Evolutionary conservation across 2,888 invertebrate genomes (phyloP), one percentile per base, ranked within the genome.

Genomic region (Trichopoda pennipes): DNA sequence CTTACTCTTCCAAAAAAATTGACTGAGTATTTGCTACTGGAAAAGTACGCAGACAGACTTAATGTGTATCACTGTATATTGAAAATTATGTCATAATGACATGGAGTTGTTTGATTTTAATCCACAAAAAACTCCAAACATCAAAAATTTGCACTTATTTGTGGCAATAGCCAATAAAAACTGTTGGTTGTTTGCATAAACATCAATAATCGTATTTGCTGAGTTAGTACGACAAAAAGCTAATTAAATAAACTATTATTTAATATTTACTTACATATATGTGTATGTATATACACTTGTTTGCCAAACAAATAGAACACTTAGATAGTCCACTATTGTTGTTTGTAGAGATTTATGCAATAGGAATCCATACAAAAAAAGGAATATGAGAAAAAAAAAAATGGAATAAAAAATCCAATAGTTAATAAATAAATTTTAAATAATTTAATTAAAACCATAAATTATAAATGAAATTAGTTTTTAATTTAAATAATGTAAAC

Each of bases 371-470:
- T 0, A 7, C 3, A 14, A 38, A 38, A 38, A 7, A 38, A 38
- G n/a, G n/a, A 44, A 44, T 1, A n/a, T 23, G 44, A 42, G 42
- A n/a, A 32, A 6, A 21, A 16, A 12, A 44, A 42, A 17, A 23
- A 49, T 35, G 21, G 3, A 64, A 55, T 35, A 53, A 32, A 69
- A 68, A 53, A 72, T 73, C 72, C 72, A 70, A 70, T 70, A 77
- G 63, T 49, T 72, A 75, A 75, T 44, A 72, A 73, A 69, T 56
- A 56, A 23, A 51, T 77, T 76, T 58, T 64, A 69, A 69, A 81
- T 77, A 74, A 78, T 70, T 81, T 74, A 81, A 81, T 81, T 64
- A 14, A 44, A 16, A 44, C 1, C 16, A 44, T 63, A 81, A 73
- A 77, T 70, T 68, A 55, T 66, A 74, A 81, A 76, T 74, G 35